Evolutionary conservation across 2,888 invertebrate genomes (phyloP).

Genomic region (Acanthosepion pharaonis): DNA sequence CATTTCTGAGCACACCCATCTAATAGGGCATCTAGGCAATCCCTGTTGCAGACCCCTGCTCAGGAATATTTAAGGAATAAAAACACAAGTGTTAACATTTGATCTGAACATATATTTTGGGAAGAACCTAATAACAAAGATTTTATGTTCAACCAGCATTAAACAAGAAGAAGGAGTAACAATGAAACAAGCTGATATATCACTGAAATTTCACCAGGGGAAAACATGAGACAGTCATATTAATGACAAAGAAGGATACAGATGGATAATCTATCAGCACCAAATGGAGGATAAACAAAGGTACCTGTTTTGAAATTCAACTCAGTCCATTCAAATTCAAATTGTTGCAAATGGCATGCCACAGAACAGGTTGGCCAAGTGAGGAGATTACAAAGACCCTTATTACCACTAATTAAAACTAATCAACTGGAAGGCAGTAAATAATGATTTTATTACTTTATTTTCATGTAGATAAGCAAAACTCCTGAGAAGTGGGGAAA

Average conservation of each 20-base stretch:
- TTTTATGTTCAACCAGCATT: no score
- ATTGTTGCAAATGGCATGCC: not conserved
- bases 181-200: no score
- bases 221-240: not conserved
- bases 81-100: no score
- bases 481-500: not conserved
- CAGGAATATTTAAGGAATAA: no score
- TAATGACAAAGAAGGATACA: not conserved
- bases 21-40: no score
- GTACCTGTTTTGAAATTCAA: not conserved
- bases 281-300: not conserved
- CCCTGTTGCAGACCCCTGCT: no score
- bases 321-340: not conserved
- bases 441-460: not conserved
- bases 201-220: not conserved
- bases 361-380: not conserved
- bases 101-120: no score
- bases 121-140: no score
- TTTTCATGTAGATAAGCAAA: slow-evolving; percentile 13
- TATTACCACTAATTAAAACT: slow-evolving; percentile 21
- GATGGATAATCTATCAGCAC: not conserved
- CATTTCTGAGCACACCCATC: no score
- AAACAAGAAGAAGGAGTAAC: no score
- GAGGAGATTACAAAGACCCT: not conserved
- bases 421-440: slow-evolving; percentile 11